Conservation (phyloP, 2,797 vertebrate species). For the Monodelphis domestica region DNA sequence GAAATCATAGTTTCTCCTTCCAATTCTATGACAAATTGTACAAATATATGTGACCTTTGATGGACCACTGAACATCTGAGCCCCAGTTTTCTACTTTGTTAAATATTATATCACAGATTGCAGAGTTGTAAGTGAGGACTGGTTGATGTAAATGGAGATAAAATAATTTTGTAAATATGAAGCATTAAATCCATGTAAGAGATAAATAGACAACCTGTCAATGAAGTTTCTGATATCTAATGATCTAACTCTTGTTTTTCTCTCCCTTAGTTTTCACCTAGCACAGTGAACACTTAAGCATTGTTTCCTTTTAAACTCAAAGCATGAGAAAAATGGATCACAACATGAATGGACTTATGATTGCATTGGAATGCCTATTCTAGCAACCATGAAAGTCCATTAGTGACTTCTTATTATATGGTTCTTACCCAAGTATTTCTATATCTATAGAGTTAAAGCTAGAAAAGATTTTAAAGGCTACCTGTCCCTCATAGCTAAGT, state of each 20-base stretch:
- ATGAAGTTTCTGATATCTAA: not conserved
- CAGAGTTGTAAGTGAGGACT: not conserved
- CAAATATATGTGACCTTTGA: not conserved
- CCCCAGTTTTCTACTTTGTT: not conserved
- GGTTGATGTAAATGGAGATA: not conserved
- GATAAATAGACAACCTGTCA: not conserved
- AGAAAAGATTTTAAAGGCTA: not conserved
- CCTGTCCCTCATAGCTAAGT: not conserved
- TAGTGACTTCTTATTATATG: not conserved
- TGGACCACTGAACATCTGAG: not conserved
- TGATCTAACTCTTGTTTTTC: not conserved
- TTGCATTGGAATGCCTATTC: not conserved
- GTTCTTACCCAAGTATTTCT: not conserved
- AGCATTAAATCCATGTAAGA: not conserved
- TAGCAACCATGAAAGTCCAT: not conserved
- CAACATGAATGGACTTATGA: not conserved
- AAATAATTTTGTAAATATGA: not conserved
- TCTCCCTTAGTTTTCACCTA: not conserved
- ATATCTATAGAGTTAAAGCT: not conserved
- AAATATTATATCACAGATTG: not conserved
- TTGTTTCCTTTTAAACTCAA: not conserved
- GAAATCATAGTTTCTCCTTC: not conserved
- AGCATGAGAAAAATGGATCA: not conserved
- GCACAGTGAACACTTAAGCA: not conserved
- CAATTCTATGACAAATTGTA: not conserved